Conservation (phyloP, 2,797 vertebrate genomes). For the Aplochiton taeniatus region DNA sequence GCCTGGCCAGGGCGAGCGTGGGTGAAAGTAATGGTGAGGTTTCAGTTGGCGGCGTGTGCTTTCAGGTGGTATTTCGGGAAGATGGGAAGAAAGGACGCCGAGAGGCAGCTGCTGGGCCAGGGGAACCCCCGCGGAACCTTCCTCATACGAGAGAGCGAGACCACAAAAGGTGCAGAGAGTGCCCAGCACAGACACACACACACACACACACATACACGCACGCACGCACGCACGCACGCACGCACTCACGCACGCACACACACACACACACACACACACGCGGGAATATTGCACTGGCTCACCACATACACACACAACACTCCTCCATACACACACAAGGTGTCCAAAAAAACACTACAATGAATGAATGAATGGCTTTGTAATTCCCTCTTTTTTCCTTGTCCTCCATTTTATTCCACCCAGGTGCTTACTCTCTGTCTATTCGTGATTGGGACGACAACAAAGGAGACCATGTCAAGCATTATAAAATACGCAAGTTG, state of each 20-base stretch:
- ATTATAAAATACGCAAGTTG: constrained; percentile 97
- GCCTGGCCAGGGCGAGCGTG: no score
- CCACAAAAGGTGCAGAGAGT: constrained; percentile 84
- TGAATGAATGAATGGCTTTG: no score
- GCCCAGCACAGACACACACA: constrained; percentile 4
- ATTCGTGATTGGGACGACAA: constrained; percentile 91
- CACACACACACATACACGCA: background rate
- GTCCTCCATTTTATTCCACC: background rate
- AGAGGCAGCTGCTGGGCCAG: constrained; percentile 86
- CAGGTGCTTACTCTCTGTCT: constrained; percentile 94
- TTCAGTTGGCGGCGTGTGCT: constrained; percentile 28
- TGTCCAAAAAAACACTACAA: no score
- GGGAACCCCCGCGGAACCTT: constrained; percentile 89
- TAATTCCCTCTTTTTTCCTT: background rate
- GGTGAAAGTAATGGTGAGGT: no score
- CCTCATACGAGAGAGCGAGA: constrained; percentile 95
- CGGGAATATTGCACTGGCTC: no score
- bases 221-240: background rate
- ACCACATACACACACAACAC: constrained; percentile 8
- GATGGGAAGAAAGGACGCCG: constrained; percentile 93
- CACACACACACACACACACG: constrained; percentile 9
- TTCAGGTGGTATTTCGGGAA: constrained; percentile 98
- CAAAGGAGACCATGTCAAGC: constrained; percentile 93
- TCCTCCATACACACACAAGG: background rate
- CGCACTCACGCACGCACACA: constrained; percentile 6